Evolutionary conservation across 2,888 invertebrate species (phyloP), one percentile per base, ranked within the genome.

Genomic region (Alitta virens): DNA sequence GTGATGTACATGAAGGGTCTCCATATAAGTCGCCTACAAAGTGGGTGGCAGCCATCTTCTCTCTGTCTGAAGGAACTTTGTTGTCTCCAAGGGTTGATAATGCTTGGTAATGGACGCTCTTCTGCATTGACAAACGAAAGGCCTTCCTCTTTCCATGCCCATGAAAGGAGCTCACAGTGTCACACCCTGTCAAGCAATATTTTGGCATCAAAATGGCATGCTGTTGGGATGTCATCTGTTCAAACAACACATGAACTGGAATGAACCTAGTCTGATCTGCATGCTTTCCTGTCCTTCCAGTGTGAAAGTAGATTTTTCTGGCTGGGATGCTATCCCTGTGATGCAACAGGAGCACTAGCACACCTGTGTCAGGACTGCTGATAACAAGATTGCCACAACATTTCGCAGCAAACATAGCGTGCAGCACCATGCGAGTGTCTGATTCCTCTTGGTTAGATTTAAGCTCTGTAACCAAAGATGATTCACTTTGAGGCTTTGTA

Each of bases 371-470:
- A 9, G 46, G 43, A 24, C 57, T 57, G 7, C 46, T 3, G 46
- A 57, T 24, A 21, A 57, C 57, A 24, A 57, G 18, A 18, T 46
- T 24, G 18, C 18, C 24, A 5, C 21, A 43, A 23, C 57, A 24
- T n/a, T 21, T 46, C 12, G 18, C 46, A 23, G 46, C 57, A 21
- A 14, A 16, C 5, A 42, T 24, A 12, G 57, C 57, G 46, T 56
- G 57, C 21, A 46, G 46, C n/a, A 56, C 43, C 7, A 56, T 42
- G 18, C 57, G 16, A 7, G 57, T 46, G 46, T 56, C 57, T 46
- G 57, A 42, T 24, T 56, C 57, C 24, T 56, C 57, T 43, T 56
- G 43, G 46, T 56, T 46, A n/a, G 57, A 46, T n/a, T 24, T 24
- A 7, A 56, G 12, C 14, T 43, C 23, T 25, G 3, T 5, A 27